Percentiles rank a stretch among this genome's conserved stretches.
phyloP scores from a whole-genome alignment of 30 jellyfish, hydroid and myxozoan genomes.

The Chironex yamaguchii region DNA sequence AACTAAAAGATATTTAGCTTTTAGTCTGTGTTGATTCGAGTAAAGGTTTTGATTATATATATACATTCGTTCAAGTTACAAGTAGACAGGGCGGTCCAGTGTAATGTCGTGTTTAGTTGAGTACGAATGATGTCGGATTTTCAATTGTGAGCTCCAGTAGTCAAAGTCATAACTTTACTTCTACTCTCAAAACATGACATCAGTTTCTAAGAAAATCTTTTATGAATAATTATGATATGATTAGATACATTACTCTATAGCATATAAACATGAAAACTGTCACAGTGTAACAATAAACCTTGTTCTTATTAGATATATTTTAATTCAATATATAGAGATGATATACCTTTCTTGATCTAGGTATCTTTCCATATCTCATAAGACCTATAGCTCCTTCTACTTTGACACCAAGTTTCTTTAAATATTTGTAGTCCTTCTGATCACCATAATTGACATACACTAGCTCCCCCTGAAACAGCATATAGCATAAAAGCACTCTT shows the following conservation, averaged over 20 bases:
- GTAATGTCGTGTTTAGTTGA: too few relatives aligned
- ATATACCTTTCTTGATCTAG: conserved; percentile 94
- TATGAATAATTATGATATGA: too few relatives aligned
- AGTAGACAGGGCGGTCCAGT: too few relatives aligned
- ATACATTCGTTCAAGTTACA: too few relatives aligned
- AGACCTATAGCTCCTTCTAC: conserved; percentile 74
- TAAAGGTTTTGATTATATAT: too few relatives aligned
- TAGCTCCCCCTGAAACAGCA: conserved; percentile 82
- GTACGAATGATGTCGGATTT: too few relatives aligned
- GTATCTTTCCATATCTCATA: conserved; percentile 81
- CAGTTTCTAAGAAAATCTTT: too few relatives aligned
- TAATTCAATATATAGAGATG: background rate
- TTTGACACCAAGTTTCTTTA: conserved; percentile 75
- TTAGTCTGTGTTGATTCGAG: too few relatives aligned
- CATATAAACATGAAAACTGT: background rate
- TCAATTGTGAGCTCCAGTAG: too few relatives aligned
- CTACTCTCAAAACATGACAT: too few relatives aligned
- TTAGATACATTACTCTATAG: background rate
- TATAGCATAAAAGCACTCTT: background rate
- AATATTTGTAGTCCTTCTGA: conserved; percentile 73
- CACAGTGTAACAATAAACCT: background rate
- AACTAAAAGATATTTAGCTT: too few relatives aligned
- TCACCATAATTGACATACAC: conserved; percentile 92
- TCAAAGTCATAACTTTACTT: too few relatives aligned
- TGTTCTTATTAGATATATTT: background rate